Evolutionary conservation across 2,113 vertebrate genomes (phyloP), one percentile per base, ranked within the genome.

Genomic region (Sigmodon hispidus): DNA sequence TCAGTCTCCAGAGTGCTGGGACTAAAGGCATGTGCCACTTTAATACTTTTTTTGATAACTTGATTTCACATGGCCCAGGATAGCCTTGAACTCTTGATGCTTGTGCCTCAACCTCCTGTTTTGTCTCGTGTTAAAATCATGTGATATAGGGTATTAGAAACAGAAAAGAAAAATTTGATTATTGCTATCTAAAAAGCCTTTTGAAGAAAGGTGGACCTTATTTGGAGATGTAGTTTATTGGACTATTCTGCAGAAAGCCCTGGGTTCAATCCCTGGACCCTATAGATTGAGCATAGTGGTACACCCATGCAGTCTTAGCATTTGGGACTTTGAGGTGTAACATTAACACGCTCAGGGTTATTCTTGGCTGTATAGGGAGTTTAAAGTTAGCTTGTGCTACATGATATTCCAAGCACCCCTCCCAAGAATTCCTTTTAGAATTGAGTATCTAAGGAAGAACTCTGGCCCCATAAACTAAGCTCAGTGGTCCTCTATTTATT

Each of bases 161-260:
- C 3, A 92, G 63, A 48, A 90, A 94, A 87, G 55, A 65, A 81
- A 80, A 67, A 95, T 85, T 48, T 95, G 61, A 89, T 67, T n/a
- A 29, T 76, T 95, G 3, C 31, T 96, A 11, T 43, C 48, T 36
- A 6, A 80, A 92, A 94, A 65, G 59, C 5, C 43, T 36, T 86
- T 86, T 13, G 0, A 67, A 67, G 79, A 52, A 57, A 11, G 79
- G 5, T 59, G 17, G 12, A 81, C 21, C 22, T n/a, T n/a, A 57
- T 59, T 67, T 86, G 61, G 19, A 73, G 26, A 61, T 43, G 59
- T 36, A 67, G 61, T 17, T 29, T 36, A 67, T 24, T 52, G 2
- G 31, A 36, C 11, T 52, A 0, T 19, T 65, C 13, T 26, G 34
- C 45, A 69, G 17, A 52, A n/a, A n/a, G 34, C 45, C 65, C 65